phyloP scores from a whole-genome alignment of 1,140 invertebrate genomes.

The Lepeophtheirus salmonis region DNA sequence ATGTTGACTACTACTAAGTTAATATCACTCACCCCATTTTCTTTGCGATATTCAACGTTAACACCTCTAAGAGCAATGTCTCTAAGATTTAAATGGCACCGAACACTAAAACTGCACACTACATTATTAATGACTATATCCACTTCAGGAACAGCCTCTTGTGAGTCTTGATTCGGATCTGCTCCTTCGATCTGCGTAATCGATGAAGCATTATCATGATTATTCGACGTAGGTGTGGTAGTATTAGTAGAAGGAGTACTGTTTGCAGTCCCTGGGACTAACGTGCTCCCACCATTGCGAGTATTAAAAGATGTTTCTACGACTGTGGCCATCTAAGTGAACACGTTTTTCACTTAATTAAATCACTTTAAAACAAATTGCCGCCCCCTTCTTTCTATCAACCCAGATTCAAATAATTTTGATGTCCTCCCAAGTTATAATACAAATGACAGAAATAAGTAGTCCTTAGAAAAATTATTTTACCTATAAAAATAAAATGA shows the following conservation, averaged over 20 bases:
- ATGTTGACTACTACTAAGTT: too few relatives aligned
- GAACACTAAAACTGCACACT: conserved; percentile 89
- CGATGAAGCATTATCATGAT: background rate
- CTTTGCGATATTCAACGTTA: conserved; percentile 86
- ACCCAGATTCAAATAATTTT: too few relatives aligned
- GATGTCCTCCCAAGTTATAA: too few relatives aligned
- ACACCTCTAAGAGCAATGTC: conserved; percentile 74
- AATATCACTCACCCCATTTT: conserved; percentile 62
- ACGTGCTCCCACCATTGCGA: background rate
- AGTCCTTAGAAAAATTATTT: too few relatives aligned
- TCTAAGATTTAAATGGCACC: conserved; percentile 88
- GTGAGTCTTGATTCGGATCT: background rate
- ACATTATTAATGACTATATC: conserved; percentile 97
- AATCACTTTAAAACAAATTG: too few relatives aligned
- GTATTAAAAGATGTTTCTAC: background rate
- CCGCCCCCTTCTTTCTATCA: too few relatives aligned
- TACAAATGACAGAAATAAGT: too few relatives aligned
- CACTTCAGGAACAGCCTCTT: conserved; percentile 42
- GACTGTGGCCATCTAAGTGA: background rate
- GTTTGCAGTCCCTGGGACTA: background rate
- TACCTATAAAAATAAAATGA: too few relatives aligned
- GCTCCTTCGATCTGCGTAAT: background rate
- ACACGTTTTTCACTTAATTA: too few relatives aligned
- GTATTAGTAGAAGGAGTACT: background rate
- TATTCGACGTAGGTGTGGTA: background rate